Conservation (phyloP, 2,888 invertebrate genomes). For the Schrankia costaestrigalis region DNA sequence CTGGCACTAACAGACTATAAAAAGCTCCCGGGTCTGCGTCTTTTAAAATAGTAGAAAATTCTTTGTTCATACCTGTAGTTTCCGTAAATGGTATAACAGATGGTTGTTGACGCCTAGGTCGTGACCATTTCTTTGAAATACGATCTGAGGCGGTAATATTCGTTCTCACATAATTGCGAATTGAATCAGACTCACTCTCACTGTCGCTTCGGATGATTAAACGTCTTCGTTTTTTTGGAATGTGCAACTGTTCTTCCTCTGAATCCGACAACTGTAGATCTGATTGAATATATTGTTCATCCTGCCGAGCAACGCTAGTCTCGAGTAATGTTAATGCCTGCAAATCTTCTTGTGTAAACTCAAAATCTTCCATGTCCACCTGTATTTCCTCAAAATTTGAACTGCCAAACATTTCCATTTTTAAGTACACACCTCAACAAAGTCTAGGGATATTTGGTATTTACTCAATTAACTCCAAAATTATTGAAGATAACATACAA, state of each 20-base stretch:
- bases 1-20: slow-evolving; percentile 9
- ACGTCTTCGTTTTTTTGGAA: slow-evolving; percentile 1
- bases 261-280: background rate
- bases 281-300: background rate
- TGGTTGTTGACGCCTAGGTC: slow-evolving; percentile 5
- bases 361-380: slow-evolving; percentile 4
- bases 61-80: slow-evolving; percentile 4
- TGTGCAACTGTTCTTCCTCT: background rate
- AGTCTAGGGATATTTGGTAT: no score
- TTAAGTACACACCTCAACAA: no score
- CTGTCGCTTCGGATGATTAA: slow-evolving; percentile 3
- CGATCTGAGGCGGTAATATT: slow-evolving; percentile 6
- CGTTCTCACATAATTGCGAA: slow-evolving; percentile 4
- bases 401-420: slow-evolving; percentile 2
- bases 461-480: no score
- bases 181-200: slow-evolving; percentile 9
- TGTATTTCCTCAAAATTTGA: slow-evolving; percentile 3
- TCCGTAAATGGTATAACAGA: slow-evolving; percentile 8
- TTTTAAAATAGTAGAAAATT: slow-evolving; percentile 5
- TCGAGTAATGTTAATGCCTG: background rate
- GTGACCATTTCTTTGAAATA: slow-evolving; percentile 4
- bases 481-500: no score
- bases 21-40: slow-evolving; percentile 2
- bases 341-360: slow-evolving; percentile 4
- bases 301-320: background rate